Evolutionary conservation across 2,113 vertebrate genomes (phyloP), one percentile per base, ranked within the genome.

Genomic region (Petromus typicus): DNA sequence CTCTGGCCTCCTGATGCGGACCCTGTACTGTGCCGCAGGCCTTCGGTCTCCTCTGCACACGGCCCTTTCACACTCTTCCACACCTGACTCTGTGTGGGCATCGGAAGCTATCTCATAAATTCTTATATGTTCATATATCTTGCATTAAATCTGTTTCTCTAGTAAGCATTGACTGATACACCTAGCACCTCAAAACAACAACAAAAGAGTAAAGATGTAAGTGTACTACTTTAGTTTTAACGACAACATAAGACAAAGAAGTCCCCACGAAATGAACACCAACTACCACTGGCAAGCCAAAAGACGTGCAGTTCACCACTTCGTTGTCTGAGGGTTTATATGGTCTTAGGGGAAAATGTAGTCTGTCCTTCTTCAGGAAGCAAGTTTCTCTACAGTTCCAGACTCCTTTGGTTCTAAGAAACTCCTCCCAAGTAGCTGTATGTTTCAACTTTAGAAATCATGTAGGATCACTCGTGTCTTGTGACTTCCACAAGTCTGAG

Each of bases 1-100:
- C 13, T 8, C 0, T 0, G 40, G 27, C 71, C 43, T 30, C 71
- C 71, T 45, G 10, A 6, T 7, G 30, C 0, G 18, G 25, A 17
- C 40, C 16, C 71, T 75, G 1, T 25, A 16, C 40, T 16, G 71
- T 30, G 71, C 71, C 14, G 40, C 71, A 45, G 11, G 13, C 37
- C 43, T 75, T 3, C 13, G 2, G 16, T 45, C 71, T 25, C 30
- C 5, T 25, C 40, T 30, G 23, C 67, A 7, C 23, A 48, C 71
- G 0, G 40, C 5, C 71, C 25, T 75, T 48, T 27, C 7, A 6
- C 25, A 30, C 43, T 75, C 71, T 48, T 48, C 43, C 40, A 16
- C 25, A 45, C 40, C 71, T 1, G 13, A 30, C 43, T 37, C n/a
- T 45, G 71, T 23, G 12, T 9, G 2, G 23, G 40, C 71, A 30